Base-by-base conservation (phyloP, 2,888 invertebrate species). In the Drosophila testacea region DNA sequence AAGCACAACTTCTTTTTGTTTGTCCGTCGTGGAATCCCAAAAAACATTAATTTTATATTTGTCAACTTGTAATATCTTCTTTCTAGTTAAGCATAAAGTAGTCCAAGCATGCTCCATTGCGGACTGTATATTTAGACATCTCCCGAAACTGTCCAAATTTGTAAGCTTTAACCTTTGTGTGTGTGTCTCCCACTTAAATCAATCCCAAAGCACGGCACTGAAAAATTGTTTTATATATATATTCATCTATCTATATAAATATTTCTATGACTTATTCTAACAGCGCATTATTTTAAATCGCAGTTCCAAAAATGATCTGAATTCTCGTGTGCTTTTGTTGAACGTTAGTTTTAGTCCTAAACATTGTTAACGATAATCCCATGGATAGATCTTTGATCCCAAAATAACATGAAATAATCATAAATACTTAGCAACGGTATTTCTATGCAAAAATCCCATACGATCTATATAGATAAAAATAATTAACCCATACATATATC, bases 251-350 rank as follows among this genome's bases (percentile, higher is more conserved):
- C 22, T 46, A 55, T 22, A 44, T 47, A n/a, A 36, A 13, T 36
- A 44, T 56, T 32, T 75, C 38, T 59, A 55, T 56, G 42, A 16
- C 28, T 44, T 60, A 69, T 52, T 60, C 52, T 48, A 36, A 56
- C 50, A 42, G 57, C 67, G 63, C 57, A 73, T 59, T 55, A 47
- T 64, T 61, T 69, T 48, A 32, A 36, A 71, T 41, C 59, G 41
- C 67, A 51, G 38, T 38, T 56, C 27, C 27, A 55, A 64, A 62
- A 30, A 60, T 67, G 66, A 73, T 80, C 73, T 67, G 73, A 67
- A 69, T 69, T 78, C 65, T 50, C 28, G 65, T 65, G 82, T 82
- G 79, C 80, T 80, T 82, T 80, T 83, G 70, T 80, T 82, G 32
- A 83, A 77, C 57, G 70, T 69, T 81, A 81, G 60, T 81, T 67